Conservation (phyloP, 2,888 invertebrate species). For the Drosophila siamana region DNA sequence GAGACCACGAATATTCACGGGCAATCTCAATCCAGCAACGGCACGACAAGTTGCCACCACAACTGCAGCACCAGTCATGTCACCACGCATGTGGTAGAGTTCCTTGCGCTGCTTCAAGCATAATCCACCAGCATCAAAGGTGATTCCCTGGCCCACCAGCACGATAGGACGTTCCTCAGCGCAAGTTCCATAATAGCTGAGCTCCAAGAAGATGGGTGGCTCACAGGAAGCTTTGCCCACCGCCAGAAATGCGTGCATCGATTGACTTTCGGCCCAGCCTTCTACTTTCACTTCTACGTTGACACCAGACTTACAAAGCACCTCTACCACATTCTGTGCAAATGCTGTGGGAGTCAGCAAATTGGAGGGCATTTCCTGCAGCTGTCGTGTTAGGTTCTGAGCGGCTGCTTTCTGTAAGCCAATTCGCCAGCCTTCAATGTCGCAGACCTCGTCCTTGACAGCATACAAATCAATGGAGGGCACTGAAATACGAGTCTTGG, state of each 20-base stretch:
- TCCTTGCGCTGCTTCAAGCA: slow-evolving; percentile 87
- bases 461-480: slow-evolving; percentile 86
- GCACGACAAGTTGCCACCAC: slow-evolving; percentile 90
- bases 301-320: slow-evolving; percentile 83
- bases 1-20: slow-evolving; percentile 89
- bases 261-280: slow-evolving; percentile 91
- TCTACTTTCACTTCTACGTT: slow-evolving; percentile 84
- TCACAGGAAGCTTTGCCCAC: slow-evolving; percentile 92
- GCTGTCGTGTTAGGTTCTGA: slow-evolving; percentile 91
- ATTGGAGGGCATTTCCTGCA: slow-evolving; percentile 94
- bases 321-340: slow-evolving; percentile 88
- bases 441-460: slow-evolving; percentile 88
- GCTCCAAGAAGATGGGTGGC: slow-evolving; percentile 92
- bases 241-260: slow-evolving; percentile 92
- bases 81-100: slow-evolving; percentile 89
- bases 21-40: slow-evolving; percentile 89
- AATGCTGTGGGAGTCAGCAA: slow-evolving; percentile 92
- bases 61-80: slow-evolving; percentile 94
- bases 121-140: slow-evolving; percentile 91
- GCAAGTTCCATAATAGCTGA: slow-evolving; percentile 89
- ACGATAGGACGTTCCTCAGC: slow-evolving; percentile 89
- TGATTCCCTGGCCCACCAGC: slow-evolving; percentile 90
- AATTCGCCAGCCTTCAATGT: slow-evolving; percentile 90
- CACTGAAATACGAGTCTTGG: slow-evolving; percentile 70
- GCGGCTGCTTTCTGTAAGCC: slow-evolving; percentile 91